Percentiles rank a stretch among this genome's conserved stretches.
These are phyloP conservation scores for Hippocampus kuda DNA, from an alignment of 2,797 vertebrate genomes.

Conservation along the genomic window DNA sequence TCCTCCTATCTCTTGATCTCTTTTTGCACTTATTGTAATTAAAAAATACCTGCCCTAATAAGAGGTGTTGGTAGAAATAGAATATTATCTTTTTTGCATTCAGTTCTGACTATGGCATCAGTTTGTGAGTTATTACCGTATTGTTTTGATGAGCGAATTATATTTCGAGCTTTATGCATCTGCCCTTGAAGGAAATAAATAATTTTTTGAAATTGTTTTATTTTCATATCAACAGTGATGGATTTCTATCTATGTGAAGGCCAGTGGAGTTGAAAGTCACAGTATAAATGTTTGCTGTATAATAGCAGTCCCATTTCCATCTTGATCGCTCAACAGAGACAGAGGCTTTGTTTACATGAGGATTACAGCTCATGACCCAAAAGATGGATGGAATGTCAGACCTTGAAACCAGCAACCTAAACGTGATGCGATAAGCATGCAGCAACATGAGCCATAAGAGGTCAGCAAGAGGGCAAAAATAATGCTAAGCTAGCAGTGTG, in stretches of 20 bases:
- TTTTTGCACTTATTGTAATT: too few relatives aligned
- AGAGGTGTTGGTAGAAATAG: too few relatives aligned
- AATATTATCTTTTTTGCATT: too few relatives aligned
- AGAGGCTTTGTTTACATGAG: conserved; percentile 51
- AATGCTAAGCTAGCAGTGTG: conserved; percentile 40
- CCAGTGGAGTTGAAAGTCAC: neutral
- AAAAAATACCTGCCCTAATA: too few relatives aligned
- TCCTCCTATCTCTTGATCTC: too few relatives aligned
- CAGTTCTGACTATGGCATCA: too few relatives aligned
- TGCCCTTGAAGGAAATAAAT: neutral
- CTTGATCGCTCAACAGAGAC: conserved; percentile 45
- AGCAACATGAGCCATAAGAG: conserved; percentile 34
- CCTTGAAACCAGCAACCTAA: conserved; percentile 28
- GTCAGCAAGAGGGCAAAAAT: conserved; percentile 41
- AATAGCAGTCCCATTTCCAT: conserved; percentile 20
- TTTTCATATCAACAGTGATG: neutral
- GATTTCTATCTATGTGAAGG: neutral
- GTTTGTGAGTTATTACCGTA: too few relatives aligned
- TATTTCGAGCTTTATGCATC: too few relatives aligned
- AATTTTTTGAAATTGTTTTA: neutral
- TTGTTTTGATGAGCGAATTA: too few relatives aligned
- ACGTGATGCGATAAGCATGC: conserved; percentile 43
- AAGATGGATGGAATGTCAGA: conserved; percentile 53
- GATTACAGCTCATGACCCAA: conserved; percentile 54
- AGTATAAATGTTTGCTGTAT: neutral